Evolutionary conservation across 2,113 vertebrate species (phyloP), one percentile per base, ranked within the genome.

Genomic region (Crocuta crocuta): DNA sequence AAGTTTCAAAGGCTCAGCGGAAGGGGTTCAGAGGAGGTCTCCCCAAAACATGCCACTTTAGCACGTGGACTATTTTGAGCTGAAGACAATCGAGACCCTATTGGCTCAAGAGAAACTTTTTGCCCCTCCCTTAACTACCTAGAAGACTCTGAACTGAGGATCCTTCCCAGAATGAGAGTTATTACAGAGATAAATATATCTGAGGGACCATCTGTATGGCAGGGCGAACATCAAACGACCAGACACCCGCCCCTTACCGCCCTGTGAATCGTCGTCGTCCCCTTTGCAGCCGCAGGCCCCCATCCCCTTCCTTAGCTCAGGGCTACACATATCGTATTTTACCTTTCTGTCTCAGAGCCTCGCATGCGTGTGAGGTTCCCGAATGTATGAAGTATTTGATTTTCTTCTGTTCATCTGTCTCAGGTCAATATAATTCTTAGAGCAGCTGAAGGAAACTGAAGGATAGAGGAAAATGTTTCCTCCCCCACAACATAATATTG

Each of bases 301-400:
- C 24, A 16, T 24, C 73, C 73, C 3, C 8, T 9, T 45, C 73
- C 73, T 43, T 15, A 28, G 73, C 12, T 76, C 43, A 48, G 73
- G 24, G 43, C 43, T 5, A 48, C 13, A 7, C 3, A 16, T 12
- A 45, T 24, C 12, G 0, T 2, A 45, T 28, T 9, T 7, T 76
- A 26, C 6, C 24, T 28, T 45, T 45, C 73, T 0, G 12, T 28
- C 73, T 43, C 16, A 13, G 39, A 28, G 24, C 13, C 43, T 48
- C 43, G 48, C 7, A 17, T 28, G 43, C 16, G 3, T 15, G 39
- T 7, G 26, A 26, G 43, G 13, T 2, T 76, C 13, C 73, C 13
- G 4, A 48, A 76, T 9, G 43, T 31, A 45, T 39, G 7, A 76
- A 76, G 16, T 16, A 76, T 48, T 48, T 76, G 43, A 76, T 76